phyloP scores from a whole-genome alignment of 2,113 vertebrate species.

The Sardina pilchardus region DNA sequence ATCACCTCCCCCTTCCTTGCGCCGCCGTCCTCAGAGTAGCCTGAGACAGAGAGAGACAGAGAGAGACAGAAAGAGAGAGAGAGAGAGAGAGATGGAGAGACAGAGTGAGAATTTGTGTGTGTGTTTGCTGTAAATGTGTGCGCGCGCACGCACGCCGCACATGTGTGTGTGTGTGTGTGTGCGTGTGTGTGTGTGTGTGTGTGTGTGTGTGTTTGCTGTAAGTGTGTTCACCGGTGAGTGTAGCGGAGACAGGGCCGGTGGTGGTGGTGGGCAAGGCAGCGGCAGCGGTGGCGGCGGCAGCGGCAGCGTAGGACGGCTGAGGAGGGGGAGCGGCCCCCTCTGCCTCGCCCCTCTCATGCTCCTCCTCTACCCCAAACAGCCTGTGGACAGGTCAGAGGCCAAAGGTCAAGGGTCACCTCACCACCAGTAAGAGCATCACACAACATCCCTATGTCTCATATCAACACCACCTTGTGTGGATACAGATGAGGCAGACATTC shows the following conservation, averaged over 20 bases:
- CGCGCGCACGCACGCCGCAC: no score
- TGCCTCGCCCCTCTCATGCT: constrained; percentile 59
- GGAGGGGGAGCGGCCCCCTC: constrained; percentile 67
- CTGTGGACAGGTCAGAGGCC: constrained; percentile 56
- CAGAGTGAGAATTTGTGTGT: not conserved
- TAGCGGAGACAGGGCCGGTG: constrained; percentile 71
- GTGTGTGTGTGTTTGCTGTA: no score
- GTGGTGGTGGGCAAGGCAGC: constrained; percentile 83
- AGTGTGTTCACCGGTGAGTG: constrained; percentile 75
- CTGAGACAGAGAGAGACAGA: constrained; percentile 57
- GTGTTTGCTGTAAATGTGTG: no score
- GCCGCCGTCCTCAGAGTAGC: constrained; percentile 92
- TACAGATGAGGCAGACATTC: not conserved
- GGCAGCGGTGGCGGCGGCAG: constrained; percentile 89
- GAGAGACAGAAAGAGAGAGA: not conserved
- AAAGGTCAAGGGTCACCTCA: not conserved
- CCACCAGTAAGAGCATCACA: not conserved
- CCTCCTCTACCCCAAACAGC: constrained; percentile 74
- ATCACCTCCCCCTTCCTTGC: constrained; percentile 89
- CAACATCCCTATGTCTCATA: not conserved
- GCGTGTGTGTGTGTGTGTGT: not conserved
- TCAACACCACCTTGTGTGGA: not conserved
- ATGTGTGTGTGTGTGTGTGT: not conserved
- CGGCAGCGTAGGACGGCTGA: constrained; percentile 82
- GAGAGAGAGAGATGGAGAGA: not conserved